Evolutionary conservation across 2,797 vertebrate species (phyloP), one percentile per base, ranked within the genome.

Genomic region (Gambelia wislizenii): DNA sequence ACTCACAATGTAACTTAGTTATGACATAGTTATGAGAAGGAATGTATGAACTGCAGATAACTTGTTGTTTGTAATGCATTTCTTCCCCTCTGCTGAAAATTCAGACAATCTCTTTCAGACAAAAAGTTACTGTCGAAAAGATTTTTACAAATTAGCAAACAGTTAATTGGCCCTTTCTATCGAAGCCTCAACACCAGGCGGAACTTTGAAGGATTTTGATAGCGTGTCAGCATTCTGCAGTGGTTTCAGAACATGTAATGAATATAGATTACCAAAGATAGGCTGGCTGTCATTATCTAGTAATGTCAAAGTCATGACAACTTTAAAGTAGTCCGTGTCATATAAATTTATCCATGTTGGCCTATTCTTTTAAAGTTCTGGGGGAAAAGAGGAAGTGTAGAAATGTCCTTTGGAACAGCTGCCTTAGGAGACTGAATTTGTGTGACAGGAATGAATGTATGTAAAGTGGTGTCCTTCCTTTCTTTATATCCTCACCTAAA

Each of bases 231-330:
- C 42, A 47, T 87, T 90, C 49, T 78, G 49, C 2, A 33, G 47
- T 47, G 33, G 70, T 49, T 81, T 87, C 67, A 87, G 80, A 87
- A 87, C 74, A 36, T 79, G 42, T 8, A 20, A 70, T 87, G 80
- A 87, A 90, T 87, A 36, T 72, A 78, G 74, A 90, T 87, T 54
- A 77, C 30, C 52, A 70, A 87, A 39, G 80, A 78, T 78, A 90
- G 39, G 4, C n/a, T 16, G 61, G 36, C 74, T 87, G 85, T 79
- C 85, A 83, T 82, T 83, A 76, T 78, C 49, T 78, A 61, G 78
- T 86, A 90, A 90, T 87, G 74, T 90, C 85, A 87, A 72, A 87
- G 72, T 49, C 36, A 87, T 77, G 42, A 49, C 82, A 87, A 78
- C 72, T 78, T 83, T 39, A 83, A 25, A 87, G 80, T 36, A 47